Base-by-base conservation (phyloP, 2,797 vertebrate genomes). In the Liparis tanakae region DNA sequence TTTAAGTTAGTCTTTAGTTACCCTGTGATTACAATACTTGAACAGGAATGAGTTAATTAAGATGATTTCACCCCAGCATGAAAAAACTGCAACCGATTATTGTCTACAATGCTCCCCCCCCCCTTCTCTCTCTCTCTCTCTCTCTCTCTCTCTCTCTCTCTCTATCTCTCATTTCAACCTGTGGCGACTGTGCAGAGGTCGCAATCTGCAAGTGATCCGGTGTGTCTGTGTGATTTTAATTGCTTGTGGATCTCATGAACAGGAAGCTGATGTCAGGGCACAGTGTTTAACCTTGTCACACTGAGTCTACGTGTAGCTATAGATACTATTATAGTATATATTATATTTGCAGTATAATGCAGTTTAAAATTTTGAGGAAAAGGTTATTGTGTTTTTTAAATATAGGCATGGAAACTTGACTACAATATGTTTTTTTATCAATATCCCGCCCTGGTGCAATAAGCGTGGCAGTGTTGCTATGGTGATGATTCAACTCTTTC, bases 211-310 rank as follows among this genome's bases (percentile, higher is more conserved):
- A 57, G 61, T 72, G 67, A 77, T 57, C 44, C 1, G 66, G 43
- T 57, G 59, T 30, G 78, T 17, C 59, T 53, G 65, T 55, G 57
- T 53, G 65, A 79, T 61, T 83, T 64, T 86, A 82, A 87, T 82
- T 81, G 79, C 76, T 76, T 68, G 62, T 72, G 51, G 34, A 57
- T 72, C 59, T 71, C 70, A 77, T 80, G 80, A 84, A 79, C 41
- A 73, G 41, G 63, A 84, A 59, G 74, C 78, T 83, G 69, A 76
- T 73, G 73, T 80, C 63, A 77, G 83, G 74, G 39, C 67, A 82
- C 55, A 56, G 62, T 67, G 62, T 83, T 86, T 87, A 83, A 87
- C 78, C 82, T 85, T 87, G 44, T 74, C 70, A 76, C 33, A 30
- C 13, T 57, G 13, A 59, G 53, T 68, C 34, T 58, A 8, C 10